phyloP scores from a whole-genome alignment of 2,797 vertebrate genomes.

The Setipinna tenuifilis region DNA sequence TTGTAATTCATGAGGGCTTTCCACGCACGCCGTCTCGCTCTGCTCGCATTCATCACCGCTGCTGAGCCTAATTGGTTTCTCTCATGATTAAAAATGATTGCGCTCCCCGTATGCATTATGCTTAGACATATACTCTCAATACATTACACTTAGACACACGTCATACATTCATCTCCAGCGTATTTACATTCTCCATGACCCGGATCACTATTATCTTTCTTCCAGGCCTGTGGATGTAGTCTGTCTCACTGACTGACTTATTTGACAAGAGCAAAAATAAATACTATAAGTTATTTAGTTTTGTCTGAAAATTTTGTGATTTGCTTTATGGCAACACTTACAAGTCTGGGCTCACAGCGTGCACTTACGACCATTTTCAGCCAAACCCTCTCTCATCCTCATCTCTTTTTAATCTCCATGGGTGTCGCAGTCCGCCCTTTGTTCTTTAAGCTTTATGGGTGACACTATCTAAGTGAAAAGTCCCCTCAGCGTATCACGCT shows the following conservation, averaged over 20 bases:
- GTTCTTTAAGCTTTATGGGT: slow-evolving; percentile 15
- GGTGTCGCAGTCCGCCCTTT: background rate
- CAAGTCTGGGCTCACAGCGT: background rate
- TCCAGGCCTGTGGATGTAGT: background rate
- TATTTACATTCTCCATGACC: slow-evolving; percentile 17
- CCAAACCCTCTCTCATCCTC: background rate
- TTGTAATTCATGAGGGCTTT: slow-evolving; percentile 24
- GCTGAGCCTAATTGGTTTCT: slow-evolving; percentile 21
- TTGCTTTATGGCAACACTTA: background rate
- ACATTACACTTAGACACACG: slow-evolving; percentile 24
- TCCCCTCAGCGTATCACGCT: slow-evolving; percentile 24
- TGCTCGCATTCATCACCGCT: slow-evolving; percentile 2
- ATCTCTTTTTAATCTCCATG: background rate
- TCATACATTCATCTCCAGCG: slow-evolving; percentile 18
- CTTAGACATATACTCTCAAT: slow-evolving; percentile 8
- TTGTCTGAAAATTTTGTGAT: background rate
- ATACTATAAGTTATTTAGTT: background rate
- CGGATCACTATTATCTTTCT: slow-evolving; percentile 12
- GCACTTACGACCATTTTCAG: background rate
- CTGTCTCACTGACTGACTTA: background rate
- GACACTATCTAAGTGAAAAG: slow-evolving; percentile 25
- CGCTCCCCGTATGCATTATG: slow-evolving; percentile 8
- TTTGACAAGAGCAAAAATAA: slow-evolving; percentile 14
- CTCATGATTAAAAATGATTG: slow-evolving; percentile 26
- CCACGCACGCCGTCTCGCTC: slow-evolving; percentile 19